These are phyloP conservation scores for Cataglyphis cursor DNA, from an alignment of 2,888 invertebrate species.

Conservation along the genomic window DNA sequence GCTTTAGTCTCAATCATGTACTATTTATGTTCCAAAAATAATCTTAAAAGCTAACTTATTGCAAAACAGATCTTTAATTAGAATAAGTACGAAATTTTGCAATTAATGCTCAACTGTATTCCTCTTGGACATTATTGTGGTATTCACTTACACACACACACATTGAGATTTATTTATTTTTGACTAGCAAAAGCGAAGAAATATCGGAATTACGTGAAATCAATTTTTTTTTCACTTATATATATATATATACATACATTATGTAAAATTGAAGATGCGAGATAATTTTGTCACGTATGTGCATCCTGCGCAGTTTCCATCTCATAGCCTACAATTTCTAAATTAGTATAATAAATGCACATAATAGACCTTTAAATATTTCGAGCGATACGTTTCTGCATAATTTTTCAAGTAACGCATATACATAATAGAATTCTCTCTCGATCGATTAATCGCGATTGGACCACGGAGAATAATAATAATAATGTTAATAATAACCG, in stretches of 20 bases:
- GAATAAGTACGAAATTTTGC: constrained; percentile 56
- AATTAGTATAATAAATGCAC: constrained; percentile 21
- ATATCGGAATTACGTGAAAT: background rate
- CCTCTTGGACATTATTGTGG: constrained; percentile 44
- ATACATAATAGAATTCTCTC: constrained; percentile 29
- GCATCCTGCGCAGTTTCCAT: background rate
- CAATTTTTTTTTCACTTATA: constrained; percentile 1
- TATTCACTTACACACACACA: background rate
- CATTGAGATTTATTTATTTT: constrained; percentile 43
- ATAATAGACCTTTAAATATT: constrained; percentile 8
- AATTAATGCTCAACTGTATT: constrained; percentile 46
- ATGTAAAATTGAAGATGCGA: background rate
- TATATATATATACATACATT: background rate
- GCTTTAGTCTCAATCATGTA: background rate
- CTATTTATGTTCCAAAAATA: background rate
- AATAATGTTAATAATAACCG: constrained; percentile 15
- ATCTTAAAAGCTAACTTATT: background rate
- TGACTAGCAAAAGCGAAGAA: constrained; percentile 8
- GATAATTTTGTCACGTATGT: background rate
- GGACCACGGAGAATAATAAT: constrained; percentile 51
- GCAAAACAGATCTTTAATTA: constrained; percentile 32
- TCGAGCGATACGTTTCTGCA: constrained; percentile 14
- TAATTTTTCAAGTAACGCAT: constrained; percentile 2
- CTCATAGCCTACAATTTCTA: background rate
- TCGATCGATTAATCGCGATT: constrained; percentile 33